A percentile compares a stretch with the other conserved stretches of the same genome.
Conservation (phyloP, 2,888 invertebrate genomes). For the Aphodius granarius region DNA sequence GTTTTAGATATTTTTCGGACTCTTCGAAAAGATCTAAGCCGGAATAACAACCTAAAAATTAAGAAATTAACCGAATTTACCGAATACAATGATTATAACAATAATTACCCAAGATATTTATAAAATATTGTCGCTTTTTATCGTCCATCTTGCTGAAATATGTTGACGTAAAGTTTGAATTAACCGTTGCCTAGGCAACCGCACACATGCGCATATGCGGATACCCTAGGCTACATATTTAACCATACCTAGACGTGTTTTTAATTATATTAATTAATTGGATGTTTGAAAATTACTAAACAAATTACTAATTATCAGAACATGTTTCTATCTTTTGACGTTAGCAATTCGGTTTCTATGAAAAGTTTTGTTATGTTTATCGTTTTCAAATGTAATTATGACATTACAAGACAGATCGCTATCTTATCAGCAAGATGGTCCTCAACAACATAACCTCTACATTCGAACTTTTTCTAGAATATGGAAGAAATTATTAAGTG, state of each 20-base stretch:
- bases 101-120: slow-evolving; percentile 42
- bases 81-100: no score
- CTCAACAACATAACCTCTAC: slow-evolving; percentile 1
- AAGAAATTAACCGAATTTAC: not conserved
- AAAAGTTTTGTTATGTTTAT: no score
- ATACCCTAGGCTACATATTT: no score
- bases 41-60: slow-evolving; percentile 41
- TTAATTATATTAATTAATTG: not conserved
- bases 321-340: not conserved
- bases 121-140: slow-evolving; percentile 37
- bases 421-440: not conserved
- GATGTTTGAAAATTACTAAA: not conserved
- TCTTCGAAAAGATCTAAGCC: slow-evolving; percentile 41
- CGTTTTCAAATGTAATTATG: no score
- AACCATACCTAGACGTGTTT: no score
- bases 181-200: slow-evolving; percentile 7
- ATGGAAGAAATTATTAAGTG: not conserved
- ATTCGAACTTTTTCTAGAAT: not conserved
- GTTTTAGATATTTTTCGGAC: slow-evolving; percentile 44
- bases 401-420: not conserved
- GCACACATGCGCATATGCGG: not conserved
- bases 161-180: slow-evolving; percentile 18
- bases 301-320: not conserved
- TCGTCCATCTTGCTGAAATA: slow-evolving; percentile 15
- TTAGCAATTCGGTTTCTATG: not conserved